Base-by-base conservation (phyloP, 1,140 invertebrate genomes). In the Drosophila santomea region DNA sequence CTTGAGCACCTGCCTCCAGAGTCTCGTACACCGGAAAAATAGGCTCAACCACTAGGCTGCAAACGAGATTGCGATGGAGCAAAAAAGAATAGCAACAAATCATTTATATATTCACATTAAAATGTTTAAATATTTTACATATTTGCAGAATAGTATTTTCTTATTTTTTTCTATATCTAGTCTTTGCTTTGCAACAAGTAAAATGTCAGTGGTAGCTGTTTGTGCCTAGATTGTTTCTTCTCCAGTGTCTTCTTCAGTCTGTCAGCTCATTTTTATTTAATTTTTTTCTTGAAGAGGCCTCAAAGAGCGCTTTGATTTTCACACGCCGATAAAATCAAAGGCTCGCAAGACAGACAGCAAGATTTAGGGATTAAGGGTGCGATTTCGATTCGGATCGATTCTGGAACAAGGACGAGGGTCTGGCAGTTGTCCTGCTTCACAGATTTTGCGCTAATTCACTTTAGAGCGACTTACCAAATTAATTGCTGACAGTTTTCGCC, bases 361-460 rank as follows among this genome's bases (percentile, higher is more conserved):
- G 50, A 60, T 60, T 60, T 63, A 43, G 23, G 36, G 52, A 58
- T 61, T 61, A 61, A 39, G 48, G 28, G 14, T 7, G 58, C 59
- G 67, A 43, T 41, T 20, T 25, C 50, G 20, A 12, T 20, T 25
- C 50, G 20, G 20, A 4, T 43, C 41, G 32, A 23, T 48, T 54
- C 38, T 20, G 20, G 20, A 2, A 20, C 20, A 2, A 7, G 7
- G n/a, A 39, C 66, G 17, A 50, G 51, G 32, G 23, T 67, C 55
- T 76, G 59, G 44, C 62, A 68, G 66, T 54, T 45, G 38, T 35
- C 54, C 15, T 20, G 15, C 64, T 67, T 67, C 58, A 14, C 56
- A 57, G 83, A 77, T 64, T 82, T 82, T 52, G 52, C 73, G 63
- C 68, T 82, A 80, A 89, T 89, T 89, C 84, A 80, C 64, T 89